These are phyloP conservation scores for Deroplatys truncata DNA, from an alignment of 2,888 invertebrate genomes.

Conservation along the genomic window DNA sequence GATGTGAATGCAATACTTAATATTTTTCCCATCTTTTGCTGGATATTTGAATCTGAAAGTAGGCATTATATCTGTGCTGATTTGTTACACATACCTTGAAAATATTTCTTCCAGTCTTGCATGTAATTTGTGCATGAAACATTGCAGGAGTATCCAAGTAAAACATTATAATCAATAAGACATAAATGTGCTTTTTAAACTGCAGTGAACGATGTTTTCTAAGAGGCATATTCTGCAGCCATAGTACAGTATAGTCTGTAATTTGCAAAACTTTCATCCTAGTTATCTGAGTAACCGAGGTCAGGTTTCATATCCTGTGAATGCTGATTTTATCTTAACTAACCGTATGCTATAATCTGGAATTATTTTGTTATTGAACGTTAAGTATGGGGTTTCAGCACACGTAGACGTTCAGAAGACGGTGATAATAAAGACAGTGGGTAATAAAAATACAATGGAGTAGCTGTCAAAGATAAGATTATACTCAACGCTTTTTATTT, in stretches of 20 bases:
- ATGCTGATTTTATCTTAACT: not conserved
- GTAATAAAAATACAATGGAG: not conserved
- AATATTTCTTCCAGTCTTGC: not conserved
- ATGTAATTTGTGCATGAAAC: not conserved
- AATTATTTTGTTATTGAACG: not conserved
- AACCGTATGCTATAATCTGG: not conserved
- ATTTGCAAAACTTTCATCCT: not conserved
- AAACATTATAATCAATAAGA: not conserved
- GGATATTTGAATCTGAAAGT: no score
- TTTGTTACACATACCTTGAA: no score
- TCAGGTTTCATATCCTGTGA: not conserved
- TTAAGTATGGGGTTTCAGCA: not conserved
- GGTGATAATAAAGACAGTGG: no score
- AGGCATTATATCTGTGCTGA: not conserved
- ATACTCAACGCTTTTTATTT: not conserved
- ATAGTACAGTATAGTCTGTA: not conserved
- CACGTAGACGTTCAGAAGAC: not conserved
- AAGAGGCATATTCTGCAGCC: not conserved
- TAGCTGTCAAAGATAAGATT: not conserved
- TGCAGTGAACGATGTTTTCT: not conserved
- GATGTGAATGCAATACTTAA: no score
- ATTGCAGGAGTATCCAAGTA: not conserved
- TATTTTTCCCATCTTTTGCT: no score
- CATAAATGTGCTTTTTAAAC: not conserved
- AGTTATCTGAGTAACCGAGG: not conserved